Percentiles rank a stretch among this genome's conserved stretches.
These are phyloP conservation scores for Calidris pygmaea DNA, from an alignment of 2,113 vertebrate species.

Conservation along the genomic window DNA sequence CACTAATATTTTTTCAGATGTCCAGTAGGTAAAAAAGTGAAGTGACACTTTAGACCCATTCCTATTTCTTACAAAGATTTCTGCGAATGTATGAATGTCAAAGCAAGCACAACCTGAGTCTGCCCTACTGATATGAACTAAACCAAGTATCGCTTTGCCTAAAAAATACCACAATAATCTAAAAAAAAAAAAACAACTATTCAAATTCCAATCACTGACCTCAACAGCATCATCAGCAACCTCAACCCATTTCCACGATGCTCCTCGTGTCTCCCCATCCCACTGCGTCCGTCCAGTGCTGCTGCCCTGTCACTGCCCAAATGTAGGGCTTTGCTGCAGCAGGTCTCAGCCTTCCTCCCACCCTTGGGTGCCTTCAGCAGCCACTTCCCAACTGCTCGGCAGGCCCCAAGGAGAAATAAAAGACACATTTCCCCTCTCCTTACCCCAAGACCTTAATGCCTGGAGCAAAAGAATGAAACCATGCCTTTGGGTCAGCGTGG, in stretches of 20 bases:
- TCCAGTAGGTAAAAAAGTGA: background rate
- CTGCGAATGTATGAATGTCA: background rate
- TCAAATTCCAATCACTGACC: background rate
- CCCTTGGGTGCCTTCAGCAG: accelerated
- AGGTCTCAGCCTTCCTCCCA: background rate
- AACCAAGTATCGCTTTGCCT: background rate
- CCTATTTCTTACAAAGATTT: background rate
- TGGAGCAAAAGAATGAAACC: background rate
- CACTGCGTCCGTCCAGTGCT: accelerated
- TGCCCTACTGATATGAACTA: background rate
- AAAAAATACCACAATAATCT: background rate
- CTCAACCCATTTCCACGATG: background rate
- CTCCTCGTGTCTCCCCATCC: background rate
- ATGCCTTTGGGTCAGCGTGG: background rate
- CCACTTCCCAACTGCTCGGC: background rate
- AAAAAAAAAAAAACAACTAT: background rate
- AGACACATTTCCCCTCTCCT: background rate
- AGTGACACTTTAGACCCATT: background rate
- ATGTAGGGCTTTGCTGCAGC: background rate
- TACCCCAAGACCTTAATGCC: background rate
- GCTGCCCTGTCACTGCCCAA: too few relatives aligned
- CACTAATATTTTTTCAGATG: background rate
- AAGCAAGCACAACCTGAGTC: background rate
- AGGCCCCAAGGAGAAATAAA: background rate
- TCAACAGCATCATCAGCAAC: background rate